Percentiles rank a stretch among this genome's conserved stretches.
These are phyloP conservation scores for Phenganax marumi DNA, from an alignment of 92 coral and sea anemone species.

Conservation along the genomic window DNA sequence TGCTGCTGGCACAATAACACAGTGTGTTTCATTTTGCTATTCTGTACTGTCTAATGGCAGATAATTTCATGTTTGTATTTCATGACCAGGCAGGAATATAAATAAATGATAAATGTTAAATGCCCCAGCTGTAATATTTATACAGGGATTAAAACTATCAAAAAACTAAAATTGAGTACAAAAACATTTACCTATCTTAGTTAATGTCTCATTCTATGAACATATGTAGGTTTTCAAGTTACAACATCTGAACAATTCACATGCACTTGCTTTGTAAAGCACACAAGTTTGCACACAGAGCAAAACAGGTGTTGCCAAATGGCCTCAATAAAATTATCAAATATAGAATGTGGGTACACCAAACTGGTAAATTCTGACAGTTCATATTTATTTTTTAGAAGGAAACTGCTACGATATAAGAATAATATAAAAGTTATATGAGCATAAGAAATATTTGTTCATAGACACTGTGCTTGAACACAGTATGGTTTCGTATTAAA, in stretches of 20 bases:
- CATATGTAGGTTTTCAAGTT: neutral
- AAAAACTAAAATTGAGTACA: no score
- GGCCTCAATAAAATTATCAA: neutral
- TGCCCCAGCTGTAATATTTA: no score
- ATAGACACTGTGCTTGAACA: constrained; percentile 11
- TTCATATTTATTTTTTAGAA: neutral
- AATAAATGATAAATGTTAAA: no score
- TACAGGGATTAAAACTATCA: no score
- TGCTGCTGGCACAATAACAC: no score
- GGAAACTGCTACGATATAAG: neutral
- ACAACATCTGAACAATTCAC: neutral
- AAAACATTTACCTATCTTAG: no score
- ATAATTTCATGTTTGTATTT: no score
- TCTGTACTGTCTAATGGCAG: no score
- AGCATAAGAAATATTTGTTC: neutral
- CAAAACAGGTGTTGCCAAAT: constrained; percentile 17
- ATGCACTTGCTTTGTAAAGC: constrained; percentile 6
- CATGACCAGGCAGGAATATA: no score
- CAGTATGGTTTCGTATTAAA: neutral
- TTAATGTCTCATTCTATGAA: neutral
- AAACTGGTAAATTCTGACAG: neutral
- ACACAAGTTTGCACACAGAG: neutral
- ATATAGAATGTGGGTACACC: neutral
- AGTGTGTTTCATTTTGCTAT: no score
- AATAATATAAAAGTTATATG: neutral